Evolutionary conservation across 1,140 invertebrate genomes (phyloP).

Genomic region (Ephestia elutella): DNA sequence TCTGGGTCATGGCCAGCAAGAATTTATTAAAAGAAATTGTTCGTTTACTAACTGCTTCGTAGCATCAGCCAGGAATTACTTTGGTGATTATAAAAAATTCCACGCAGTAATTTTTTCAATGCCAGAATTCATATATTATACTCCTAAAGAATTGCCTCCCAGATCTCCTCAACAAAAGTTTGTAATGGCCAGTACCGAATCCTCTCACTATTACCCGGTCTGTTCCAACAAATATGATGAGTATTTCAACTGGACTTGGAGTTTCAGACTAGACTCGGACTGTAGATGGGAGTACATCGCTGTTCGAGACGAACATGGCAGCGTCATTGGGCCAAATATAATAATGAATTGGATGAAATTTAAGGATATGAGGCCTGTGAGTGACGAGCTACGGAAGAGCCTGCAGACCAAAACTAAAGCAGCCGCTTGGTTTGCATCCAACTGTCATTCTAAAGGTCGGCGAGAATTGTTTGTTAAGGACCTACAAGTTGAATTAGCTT

Average conservation of each 20-base stretch:
- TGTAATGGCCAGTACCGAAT: slow-evolving; percentile 55
- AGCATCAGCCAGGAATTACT: slow-evolving; percentile 32
- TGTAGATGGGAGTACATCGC: slow-evolving; percentile 74
- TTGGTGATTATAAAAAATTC: slow-evolving; percentile 46
- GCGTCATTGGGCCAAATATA: slow-evolving; percentile 48
- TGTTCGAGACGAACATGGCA: slow-evolving; percentile 45
- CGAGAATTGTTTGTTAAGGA: slow-evolving; percentile 75
- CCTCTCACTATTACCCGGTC: slow-evolving; percentile 50
- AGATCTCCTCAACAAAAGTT: slow-evolving; percentile 52
- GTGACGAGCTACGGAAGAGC: slow-evolving; percentile 38
- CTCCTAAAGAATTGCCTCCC: slow-evolving; percentile 23
- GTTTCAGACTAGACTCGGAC: slow-evolving; percentile 79
- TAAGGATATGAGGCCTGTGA: slow-evolving; percentile 53
- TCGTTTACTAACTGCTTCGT: slow-evolving; percentile 47
- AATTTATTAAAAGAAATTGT: slow-evolving; percentile 42
- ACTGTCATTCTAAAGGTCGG: slow-evolving; percentile 75
- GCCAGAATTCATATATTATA: slow-evolving; percentile 31
- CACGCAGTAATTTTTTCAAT: slow-evolving; percentile 52
- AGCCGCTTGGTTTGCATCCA: slow-evolving; percentile 80
- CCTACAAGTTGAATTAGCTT: slow-evolving; percentile 73
- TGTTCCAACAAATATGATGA: slow-evolving; percentile 50
- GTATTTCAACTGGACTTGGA: slow-evolving; percentile 80
- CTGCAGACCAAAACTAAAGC: slow-evolving; percentile 67
- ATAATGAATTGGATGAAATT: slow-evolving; percentile 51
- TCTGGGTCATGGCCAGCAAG: slow-evolving; percentile 38